These are phyloP conservation scores for Lithophane leautieri DNA, from an alignment of 2,888 invertebrate species.

Conservation along the genomic window DNA sequence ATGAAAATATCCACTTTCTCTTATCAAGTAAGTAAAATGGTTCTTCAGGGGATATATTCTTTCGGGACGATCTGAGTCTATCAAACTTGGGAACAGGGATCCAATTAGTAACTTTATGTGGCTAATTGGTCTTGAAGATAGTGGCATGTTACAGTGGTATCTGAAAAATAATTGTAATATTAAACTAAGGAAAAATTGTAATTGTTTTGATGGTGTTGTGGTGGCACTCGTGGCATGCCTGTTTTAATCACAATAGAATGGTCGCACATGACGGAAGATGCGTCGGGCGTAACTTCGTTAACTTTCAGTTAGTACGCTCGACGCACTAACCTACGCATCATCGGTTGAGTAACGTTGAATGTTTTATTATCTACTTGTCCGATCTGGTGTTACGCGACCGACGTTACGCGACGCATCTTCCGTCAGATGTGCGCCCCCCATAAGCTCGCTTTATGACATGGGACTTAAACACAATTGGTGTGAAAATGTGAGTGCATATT, in stretches of 20 bases:
- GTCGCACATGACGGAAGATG: too few relatives aligned
- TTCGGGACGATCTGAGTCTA: constrained; percentile 82
- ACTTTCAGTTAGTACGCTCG: too few relatives aligned
- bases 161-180: constrained; percentile 83
- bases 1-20: constrained; percentile 92
- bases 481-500: background rate
- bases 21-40: constrained; percentile 73
- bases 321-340: too few relatives aligned
- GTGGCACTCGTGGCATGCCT: background rate
- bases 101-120: constrained; percentile 84
- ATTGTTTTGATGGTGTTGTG: background rate
- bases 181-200: background rate
- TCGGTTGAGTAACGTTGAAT: too few relatives aligned
- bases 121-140: constrained; percentile 79
- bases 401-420: too few relatives aligned
- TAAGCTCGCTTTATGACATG: background rate
- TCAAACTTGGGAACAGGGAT: constrained; percentile 86
- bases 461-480: background rate
- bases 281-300: too few relatives aligned
- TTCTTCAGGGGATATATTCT: constrained; percentile 89
- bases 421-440: too few relatives aligned
- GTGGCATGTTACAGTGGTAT: constrained; percentile 92
- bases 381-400: too few relatives aligned
- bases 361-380: too few relatives aligned
- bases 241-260: background rate